phyloP scores from a whole-genome alignment of 2,888 invertebrate genomes.

The Nebria salina region DNA sequence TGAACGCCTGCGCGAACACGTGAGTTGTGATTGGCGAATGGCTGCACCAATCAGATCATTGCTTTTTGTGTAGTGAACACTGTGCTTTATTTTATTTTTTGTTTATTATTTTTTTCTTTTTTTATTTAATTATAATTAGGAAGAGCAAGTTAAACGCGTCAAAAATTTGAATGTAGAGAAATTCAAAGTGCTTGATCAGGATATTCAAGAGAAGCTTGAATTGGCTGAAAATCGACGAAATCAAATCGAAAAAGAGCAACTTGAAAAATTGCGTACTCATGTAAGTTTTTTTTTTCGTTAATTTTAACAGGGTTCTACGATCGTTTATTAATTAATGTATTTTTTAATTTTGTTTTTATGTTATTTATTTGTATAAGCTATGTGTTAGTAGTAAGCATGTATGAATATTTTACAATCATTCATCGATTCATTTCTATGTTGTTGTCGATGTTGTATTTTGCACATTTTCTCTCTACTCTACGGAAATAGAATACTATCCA shows the following conservation, averaged over 20 bases:
- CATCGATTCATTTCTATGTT: slow-evolving; percentile 27
- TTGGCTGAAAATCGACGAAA: slow-evolving; percentile 77
- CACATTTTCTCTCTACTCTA: not conserved
- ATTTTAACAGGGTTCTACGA: slow-evolving; percentile 23
- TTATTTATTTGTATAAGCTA: not conserved
- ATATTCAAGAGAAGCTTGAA: slow-evolving; percentile 76
- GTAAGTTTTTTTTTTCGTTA: slow-evolving; percentile 65
- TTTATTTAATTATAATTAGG: slow-evolving; percentile 63
- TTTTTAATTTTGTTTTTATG: not conserved
- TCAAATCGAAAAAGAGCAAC: slow-evolving; percentile 78
- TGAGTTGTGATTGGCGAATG: slow-evolving; percentile 64
- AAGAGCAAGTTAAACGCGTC: slow-evolving; percentile 79
- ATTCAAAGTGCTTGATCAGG: slow-evolving; percentile 73
- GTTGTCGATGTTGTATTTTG: slow-evolving; percentile 32
- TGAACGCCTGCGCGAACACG: slow-evolving; percentile 91
- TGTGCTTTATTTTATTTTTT: slow-evolving; percentile 26
- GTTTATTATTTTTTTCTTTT: slow-evolving; percentile 44
- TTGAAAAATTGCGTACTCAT: slow-evolving; percentile 80
- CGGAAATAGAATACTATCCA: slow-evolving; percentile 49
- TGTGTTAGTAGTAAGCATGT: not conserved
- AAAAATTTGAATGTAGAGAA: slow-evolving; percentile 74
- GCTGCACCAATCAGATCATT: not conserved
- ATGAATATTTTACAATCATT: not conserved
- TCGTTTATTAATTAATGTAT: not conserved
- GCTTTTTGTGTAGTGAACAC: slow-evolving; percentile 6